Conservation (phyloP, 2,797 vertebrate species). For the Rachycentron canadum region DNA sequence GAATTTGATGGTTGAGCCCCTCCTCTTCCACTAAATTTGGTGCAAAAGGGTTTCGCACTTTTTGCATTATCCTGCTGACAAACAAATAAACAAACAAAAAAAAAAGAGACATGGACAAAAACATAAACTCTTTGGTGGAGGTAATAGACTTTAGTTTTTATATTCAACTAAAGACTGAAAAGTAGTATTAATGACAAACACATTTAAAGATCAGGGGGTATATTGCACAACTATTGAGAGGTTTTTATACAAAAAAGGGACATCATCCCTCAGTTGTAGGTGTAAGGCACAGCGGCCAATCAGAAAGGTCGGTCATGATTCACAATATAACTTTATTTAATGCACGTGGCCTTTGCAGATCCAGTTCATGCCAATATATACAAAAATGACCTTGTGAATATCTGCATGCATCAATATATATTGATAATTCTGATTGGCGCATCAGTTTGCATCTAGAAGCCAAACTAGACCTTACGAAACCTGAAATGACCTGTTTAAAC, state of each 20-base stretch:
- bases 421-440: conserved; percentile 62
- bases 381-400: conserved; percentile 61
- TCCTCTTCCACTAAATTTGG: no score
- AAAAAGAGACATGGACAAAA: no score
- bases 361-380: conserved; percentile 73
- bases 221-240: conserved; percentile 88
- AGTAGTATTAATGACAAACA: conserved; percentile 68
- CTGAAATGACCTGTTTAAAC: conserved; percentile 66
- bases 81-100: no score
- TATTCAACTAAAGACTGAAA: no score
- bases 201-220: conserved; percentile 87
- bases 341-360: conserved; percentile 76
- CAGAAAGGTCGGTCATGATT: conserved; percentile 74
- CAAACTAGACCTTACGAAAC: conserved; percentile 54
- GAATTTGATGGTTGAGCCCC: no score
- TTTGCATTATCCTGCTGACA: no score
- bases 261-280: conserved; percentile 74
- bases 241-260: conserved; percentile 72
- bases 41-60: no score
- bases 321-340: conserved; percentile 69
- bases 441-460: conserved; percentile 73
- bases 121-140: no score
- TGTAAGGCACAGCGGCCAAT: conserved; percentile 88
- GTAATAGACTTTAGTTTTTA: no score
- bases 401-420: conserved; percentile 79